Evolutionary conservation across 2,797 vertebrate genomes (phyloP).

Genomic region (Salarias fasciatus): DNA sequence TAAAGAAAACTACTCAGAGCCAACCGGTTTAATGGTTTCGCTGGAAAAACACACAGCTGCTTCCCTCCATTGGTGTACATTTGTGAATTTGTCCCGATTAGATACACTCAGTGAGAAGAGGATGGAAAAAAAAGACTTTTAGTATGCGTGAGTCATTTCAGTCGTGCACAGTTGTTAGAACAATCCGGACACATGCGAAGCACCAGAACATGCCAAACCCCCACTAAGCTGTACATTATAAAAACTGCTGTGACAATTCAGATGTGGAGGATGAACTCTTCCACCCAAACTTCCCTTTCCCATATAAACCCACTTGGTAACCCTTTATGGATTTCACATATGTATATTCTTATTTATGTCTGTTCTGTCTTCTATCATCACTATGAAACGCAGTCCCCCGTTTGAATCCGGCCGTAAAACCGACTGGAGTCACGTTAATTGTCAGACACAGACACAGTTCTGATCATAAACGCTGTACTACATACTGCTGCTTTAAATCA

Average conservation of each 20-base stretch:
- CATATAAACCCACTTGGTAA: conserved; percentile 66
- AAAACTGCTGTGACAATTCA: conserved; percentile 70
- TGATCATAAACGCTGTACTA: conserved; percentile 80
- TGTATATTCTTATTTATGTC: conserved; percentile 77
- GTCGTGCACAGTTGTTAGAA: conserved; percentile 45
- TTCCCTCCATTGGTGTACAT: neutral
- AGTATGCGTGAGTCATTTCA: conserved; percentile 41
- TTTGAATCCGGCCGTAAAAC: conserved; percentile 80
- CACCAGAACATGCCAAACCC: conserved; percentile 45
- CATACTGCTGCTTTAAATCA: conserved; percentile 81
- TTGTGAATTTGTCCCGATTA: conserved; percentile 30
- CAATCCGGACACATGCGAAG: conserved; percentile 45
- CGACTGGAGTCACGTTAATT: conserved; percentile 81
- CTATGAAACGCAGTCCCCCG: conserved; percentile 69
- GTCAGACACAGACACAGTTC: conserved; percentile 78
- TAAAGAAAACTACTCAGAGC: conserved; percentile 2
- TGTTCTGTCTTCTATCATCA: conserved; percentile 72
- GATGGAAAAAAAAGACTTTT: conserved; percentile 8
- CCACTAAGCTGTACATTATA: conserved; percentile 49
- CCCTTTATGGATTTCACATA: conserved; percentile 76
- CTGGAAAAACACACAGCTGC: conserved; percentile 4
- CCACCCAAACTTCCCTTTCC: conserved; percentile 65
- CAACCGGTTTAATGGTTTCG: conserved; percentile 28
- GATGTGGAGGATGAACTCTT: conserved; percentile 70
- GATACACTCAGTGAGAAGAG: neutral